Evolutionary conservation across 1,140 invertebrate species (phyloP), one percentile per base, ranked within the genome.

Genomic region (Hesperophylax magnus): DNA sequence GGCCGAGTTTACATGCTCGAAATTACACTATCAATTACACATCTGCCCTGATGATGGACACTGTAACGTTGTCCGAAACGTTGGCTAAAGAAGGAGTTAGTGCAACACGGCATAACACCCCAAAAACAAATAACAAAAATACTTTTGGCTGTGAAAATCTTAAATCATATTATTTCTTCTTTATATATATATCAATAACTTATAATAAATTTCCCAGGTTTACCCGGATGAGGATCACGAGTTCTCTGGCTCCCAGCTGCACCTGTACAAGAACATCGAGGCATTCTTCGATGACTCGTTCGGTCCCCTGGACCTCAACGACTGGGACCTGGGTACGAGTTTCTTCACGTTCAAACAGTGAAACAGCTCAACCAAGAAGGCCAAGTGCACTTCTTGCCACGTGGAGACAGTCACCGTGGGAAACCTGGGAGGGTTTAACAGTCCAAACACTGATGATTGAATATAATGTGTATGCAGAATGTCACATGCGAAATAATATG

Each of bases 221-320:
- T 97, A 97, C 87, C 94, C 96, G 1, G 96, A 97, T 87, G 94
- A 97, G 87, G 93, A 94, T 53, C 95, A 97, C 87, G 87, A 89
- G 39, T 93, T 97, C 81, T 88, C 88, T 72, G 92, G 93, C 47
- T 94, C 95, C 0, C 87, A 90, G 34, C 88, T 92, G 58, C 96
- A 98, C 86, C 90, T 97, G 17, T 96, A 96, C 87, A 92, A 92
- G 85, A 93, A 95, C 1, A 94, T 97, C 91, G 96, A 97, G 87
- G 92, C 94, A 84, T 98, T 97, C 89, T 93, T 97, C 86, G 93
- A 95, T 84, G 94, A 95, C 72, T 95, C 94, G 86, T 96, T 96
- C 85, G 94, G 94, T 4, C 93, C 93, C 24, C 90, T 93, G 53
- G 93, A 94, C 67, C 89, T 94, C 54, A 93, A 93, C 39, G 94